These are phyloP conservation scores for Pseudomyrmex pallidus DNA, from an alignment of 1,140 invertebrate genomes.

Conservation along the genomic window DNA sequence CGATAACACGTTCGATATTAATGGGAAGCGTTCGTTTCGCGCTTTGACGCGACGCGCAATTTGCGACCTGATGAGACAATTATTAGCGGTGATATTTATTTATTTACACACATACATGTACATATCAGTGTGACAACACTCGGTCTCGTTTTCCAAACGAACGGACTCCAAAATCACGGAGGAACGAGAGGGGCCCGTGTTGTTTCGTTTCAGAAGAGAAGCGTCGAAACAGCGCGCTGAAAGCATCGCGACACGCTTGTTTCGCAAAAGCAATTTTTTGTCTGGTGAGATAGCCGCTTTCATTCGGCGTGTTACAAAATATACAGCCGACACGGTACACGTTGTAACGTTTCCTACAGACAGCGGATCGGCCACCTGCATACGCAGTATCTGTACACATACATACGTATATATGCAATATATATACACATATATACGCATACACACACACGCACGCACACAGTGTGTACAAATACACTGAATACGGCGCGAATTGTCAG, in stretches of 20 bases:
- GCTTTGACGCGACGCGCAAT: constrained; percentile 43
- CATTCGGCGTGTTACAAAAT: constrained; percentile 35
- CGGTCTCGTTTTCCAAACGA: neutral
- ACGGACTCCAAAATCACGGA: constrained; percentile 1
- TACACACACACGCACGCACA: neutral
- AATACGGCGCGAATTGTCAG: constrained; percentile 27
- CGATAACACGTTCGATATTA: constrained; percentile 37
- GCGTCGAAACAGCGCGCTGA: neutral
- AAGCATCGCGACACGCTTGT: constrained; percentile 22
- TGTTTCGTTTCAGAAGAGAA: neutral
- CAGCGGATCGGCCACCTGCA: neutral
- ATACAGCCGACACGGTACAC: neutral
- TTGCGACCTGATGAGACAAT: constrained; percentile 43
- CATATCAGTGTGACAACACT: neutral
- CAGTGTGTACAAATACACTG: neutral
- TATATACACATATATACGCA: neutral
- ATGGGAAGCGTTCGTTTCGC: constrained; percentile 36
- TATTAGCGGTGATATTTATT: constrained; percentile 29
- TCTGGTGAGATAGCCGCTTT: constrained; percentile 17
- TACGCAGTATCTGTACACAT: neutral
- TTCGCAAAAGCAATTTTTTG: constrained; percentile 31
- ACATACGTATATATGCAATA: too few relatives aligned
- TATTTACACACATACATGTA: constrained; percentile 16
- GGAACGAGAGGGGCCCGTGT: too few relatives aligned
- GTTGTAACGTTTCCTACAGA: constrained; percentile 29